Base-by-base conservation (phyloP, 2,113 vertebrate species). In the Phyllopteryx taeniolatus region DNA sequence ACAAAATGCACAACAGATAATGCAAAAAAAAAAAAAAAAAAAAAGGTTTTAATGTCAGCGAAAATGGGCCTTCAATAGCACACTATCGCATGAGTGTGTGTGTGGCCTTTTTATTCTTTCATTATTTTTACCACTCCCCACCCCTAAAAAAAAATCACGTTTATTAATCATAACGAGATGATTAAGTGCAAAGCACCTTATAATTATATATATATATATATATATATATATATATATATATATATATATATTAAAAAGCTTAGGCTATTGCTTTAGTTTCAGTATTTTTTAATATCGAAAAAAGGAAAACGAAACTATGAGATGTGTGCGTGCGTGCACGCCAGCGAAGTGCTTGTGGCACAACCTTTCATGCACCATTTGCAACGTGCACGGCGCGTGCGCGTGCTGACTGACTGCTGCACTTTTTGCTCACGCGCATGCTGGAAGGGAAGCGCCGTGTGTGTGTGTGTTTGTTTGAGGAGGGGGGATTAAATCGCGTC, bases 341-440 rank as follows among this genome's bases (percentile, higher is more conserved):
- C 31, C 13, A 1, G 31, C 15, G 59, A 61, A 6, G 77, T 70
- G 74, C 86, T 86, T 70, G 77, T 86, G 83, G 81, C 63, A 13
- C 43, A 44, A 59, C 70, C 72, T 87, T 88, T 88, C 86, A 88
- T 67, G 86, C 88, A 82, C 67, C 88, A 84, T 89, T 89, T 88
- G 71, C 70, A 17, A 14, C 22, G 63, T 35, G 76, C 27, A 33
- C 54, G 71, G 63, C 54, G 73, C 20, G 77, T 62, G 65, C 61
- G 56, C 53, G 72, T 60, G 39, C 43, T 64, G 13, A 47, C 33
- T 46, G 70, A 71, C 47, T 65, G 17, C 47, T 61, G 70, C 67
- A 31, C 43, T 71, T 71, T 68, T 59, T 20, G n/a, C 53, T 5
- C 33, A 39, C 35, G 35, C 35, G 35, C 35, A 75, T 77, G 68